These are phyloP conservation scores for Alaudala cheleensis DNA, from an alignment of 2,113 vertebrate species.

Conservation along the genomic window DNA sequence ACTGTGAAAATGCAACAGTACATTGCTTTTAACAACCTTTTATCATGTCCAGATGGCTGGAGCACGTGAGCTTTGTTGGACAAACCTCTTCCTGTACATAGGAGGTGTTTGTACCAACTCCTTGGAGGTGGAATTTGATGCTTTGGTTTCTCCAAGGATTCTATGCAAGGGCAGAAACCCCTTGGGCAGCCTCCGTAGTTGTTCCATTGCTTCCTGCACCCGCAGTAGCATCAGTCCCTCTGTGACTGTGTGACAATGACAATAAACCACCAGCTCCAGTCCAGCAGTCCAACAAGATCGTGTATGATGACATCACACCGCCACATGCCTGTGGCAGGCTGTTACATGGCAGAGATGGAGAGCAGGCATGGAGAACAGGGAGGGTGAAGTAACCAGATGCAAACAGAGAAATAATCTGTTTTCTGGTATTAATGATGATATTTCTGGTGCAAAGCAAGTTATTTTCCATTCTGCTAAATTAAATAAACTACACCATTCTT, in stretches of 20 bases:
- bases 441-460: not conserved
- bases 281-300: not conserved
- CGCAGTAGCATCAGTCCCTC: not conserved
- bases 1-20: not conserved
- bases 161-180: not conserved
- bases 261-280: not conserved
- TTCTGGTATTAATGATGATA: not conserved
- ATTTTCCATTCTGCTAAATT: not conserved
- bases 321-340: not conserved
- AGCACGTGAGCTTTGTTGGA: not conserved
- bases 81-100: not conserved
- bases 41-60: not conserved
- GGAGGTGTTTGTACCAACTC: rapidly evolving
- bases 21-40: not conserved
- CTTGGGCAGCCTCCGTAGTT: not conserved
- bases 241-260: not conserved
- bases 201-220: rapidly evolving
- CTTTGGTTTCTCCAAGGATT: not conserved
- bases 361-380: not conserved
- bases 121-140: not conserved
- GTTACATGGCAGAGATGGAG: not conserved
- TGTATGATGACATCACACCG: not conserved
- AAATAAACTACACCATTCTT: not conserved
- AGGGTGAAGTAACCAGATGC: not conserved
- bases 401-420: not conserved